Evolutionary conservation across 2,113 vertebrate genomes (phyloP).

Genomic region (Colius striatus): DNA sequence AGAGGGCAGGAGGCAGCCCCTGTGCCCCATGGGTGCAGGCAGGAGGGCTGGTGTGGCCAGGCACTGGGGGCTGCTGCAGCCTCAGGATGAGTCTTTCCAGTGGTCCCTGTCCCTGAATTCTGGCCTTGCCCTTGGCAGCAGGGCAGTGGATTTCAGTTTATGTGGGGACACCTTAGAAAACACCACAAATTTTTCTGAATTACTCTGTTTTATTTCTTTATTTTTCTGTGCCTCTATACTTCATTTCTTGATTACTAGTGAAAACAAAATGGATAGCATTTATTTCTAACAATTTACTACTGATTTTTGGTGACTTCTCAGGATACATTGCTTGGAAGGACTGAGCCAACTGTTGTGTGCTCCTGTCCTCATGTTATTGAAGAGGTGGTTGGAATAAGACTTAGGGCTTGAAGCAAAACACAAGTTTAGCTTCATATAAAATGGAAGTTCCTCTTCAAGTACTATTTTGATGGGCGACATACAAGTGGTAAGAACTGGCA

Average conservation of each 20-base stretch:
- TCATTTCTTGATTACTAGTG: not conserved
- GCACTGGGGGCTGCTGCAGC: accelerated
- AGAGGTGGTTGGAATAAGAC: not conserved
- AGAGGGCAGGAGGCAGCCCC: not conserved
- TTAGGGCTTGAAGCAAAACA: not conserved
- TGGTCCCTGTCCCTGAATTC: not conserved
- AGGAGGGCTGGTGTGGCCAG: accelerated
- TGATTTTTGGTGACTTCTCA: not conserved
- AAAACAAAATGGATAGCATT: not conserved
- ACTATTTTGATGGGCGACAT: accelerated
- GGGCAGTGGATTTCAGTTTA: not conserved
- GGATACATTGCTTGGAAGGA: not conserved
- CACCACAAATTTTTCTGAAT: not conserved
- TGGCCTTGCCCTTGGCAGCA: not conserved
- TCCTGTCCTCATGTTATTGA: not conserved
- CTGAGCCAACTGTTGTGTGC: not conserved
- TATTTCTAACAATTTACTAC: not conserved
- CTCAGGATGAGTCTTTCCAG: not conserved
- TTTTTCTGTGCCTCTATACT: not conserved
- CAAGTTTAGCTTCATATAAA: not conserved
- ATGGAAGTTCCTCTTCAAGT: not conserved
- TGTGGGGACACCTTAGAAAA: not conserved
- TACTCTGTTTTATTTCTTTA: not conserved
- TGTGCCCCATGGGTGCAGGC: too few relatives aligned
- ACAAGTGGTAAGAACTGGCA: not conserved